These are phyloP conservation scores for Hypomecis atomaria DNA, from an alignment of 2,888 invertebrate species.

Conservation along the genomic window DNA sequence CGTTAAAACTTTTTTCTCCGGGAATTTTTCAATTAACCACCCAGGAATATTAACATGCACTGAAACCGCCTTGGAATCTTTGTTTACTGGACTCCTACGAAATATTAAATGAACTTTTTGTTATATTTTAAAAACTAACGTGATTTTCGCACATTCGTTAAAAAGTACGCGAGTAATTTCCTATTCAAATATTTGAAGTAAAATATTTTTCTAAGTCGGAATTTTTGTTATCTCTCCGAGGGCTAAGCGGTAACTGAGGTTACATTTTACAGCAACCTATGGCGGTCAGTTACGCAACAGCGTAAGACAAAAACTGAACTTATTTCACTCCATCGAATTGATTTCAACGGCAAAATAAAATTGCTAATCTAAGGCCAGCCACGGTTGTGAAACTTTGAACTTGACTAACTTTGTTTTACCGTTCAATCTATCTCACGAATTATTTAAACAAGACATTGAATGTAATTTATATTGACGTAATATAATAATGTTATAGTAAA, in stretches of 20 bases:
- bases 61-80: slow-evolving; percentile 45
- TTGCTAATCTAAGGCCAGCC: slow-evolving; percentile 37
- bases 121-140: too few relatives aligned
- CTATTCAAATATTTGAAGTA: slow-evolving; percentile 2
- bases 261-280: slow-evolving; percentile 42
- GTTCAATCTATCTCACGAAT: neutral
- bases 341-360: slow-evolving; percentile 47
- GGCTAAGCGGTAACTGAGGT: slow-evolving; percentile 52
- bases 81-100: neutral
- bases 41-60: slow-evolving; percentile 38
- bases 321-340: slow-evolving; percentile 57
- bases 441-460: neutral
- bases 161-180: too few relatives aligned
- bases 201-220: slow-evolving; percentile 14
- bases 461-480: too few relatives aligned
- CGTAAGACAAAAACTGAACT: slow-evolving; percentile 49
- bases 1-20: slow-evolving; percentile 57
- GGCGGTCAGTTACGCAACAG: slow-evolving; percentile 55
- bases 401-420: slow-evolving; percentile 15
- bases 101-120: neutral
- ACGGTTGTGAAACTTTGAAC: slow-evolving; percentile 30
- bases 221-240: slow-evolving; percentile 40
- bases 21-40: slow-evolving; percentile 44
- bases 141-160: too few relatives aligned
- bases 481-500: too few relatives aligned